phyloP scores from a whole-genome alignment of 2,888 invertebrate species.

The Cynaeus angustus region DNA sequence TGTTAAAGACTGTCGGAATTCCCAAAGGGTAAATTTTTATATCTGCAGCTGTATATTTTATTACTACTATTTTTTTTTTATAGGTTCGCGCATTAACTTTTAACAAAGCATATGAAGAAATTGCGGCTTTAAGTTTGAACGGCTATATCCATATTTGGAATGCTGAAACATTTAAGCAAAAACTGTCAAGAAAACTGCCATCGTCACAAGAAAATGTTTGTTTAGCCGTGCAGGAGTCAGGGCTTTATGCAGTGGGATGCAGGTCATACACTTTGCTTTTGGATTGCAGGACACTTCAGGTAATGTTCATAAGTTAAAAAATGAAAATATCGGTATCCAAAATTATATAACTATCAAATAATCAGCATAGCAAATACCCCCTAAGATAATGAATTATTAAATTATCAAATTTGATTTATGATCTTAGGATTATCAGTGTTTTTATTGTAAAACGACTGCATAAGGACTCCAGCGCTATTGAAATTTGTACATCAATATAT shows the following conservation, averaged over 20 bases:
- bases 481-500: too few species aligned
- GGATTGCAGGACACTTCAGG: slow-evolving; percentile 90
- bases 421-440: too few species aligned
- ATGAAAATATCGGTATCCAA: too few species aligned
- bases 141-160: slow-evolving; percentile 96
- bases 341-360: too few species aligned
- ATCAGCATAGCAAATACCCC: too few species aligned
- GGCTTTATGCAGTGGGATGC: slow-evolving; percentile 95
- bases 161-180: slow-evolving; percentile 91
- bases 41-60: neutral
- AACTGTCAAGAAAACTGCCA: slow-evolving; percentile 88
- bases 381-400: too few species aligned
- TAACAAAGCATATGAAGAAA: slow-evolving; percentile 88
- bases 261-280: slow-evolving; percentile 92
- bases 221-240: slow-evolving; percentile 88
- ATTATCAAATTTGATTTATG: too few species aligned
- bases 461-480: too few species aligned
- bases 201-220: slow-evolving; percentile 96
- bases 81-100: slow-evolving; percentile 89
- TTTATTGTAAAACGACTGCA: too few species aligned
- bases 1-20: slow-evolving; percentile 86
- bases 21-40: slow-evolving; percentile 73
- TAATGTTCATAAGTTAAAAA: too few species aligned
- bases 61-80: slow-evolving; percentile 39
- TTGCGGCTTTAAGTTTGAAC: slow-evolving; percentile 93